These are phyloP conservation scores for Phallusia fumigata DNA, from an alignment of 23 tunicate species.

Conservation along the genomic window DNA sequence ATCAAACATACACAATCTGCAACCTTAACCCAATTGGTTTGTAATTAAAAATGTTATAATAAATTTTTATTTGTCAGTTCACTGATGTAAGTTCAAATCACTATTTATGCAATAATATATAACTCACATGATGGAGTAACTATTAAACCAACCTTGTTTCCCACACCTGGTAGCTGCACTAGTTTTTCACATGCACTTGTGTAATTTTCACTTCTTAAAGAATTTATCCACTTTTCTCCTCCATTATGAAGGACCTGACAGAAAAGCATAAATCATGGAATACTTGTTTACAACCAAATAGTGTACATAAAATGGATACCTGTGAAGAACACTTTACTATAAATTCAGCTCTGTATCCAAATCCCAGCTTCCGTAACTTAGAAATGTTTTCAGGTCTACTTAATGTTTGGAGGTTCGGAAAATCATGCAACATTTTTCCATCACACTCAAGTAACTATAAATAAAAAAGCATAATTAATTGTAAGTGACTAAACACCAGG, in stretches of 20 bases:
- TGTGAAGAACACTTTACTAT: conserved; percentile 50
- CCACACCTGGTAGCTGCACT: conserved; percentile 59
- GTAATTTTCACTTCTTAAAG: conserved; percentile 32
- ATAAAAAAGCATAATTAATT: neutral
- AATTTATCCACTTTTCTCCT: conserved; percentile 61
- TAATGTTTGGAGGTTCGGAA: conserved; percentile 45
- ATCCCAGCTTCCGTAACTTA: conserved; percentile 58
- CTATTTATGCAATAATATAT: no score
- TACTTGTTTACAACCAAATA: no score
- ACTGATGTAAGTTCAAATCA: no score
- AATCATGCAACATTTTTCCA: conserved; percentile 38
- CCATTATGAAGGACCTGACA: conserved; percentile 47
- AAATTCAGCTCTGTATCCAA: conserved; percentile 86
- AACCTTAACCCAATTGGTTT: conserved; percentile 27
- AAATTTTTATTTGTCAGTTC: no score
- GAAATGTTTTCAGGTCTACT: conserved; percentile 26
- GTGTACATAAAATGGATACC: conserved; percentile 9
- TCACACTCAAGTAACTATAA: conserved; percentile 39
- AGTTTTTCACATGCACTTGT: conserved; percentile 32
- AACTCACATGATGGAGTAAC: no score
- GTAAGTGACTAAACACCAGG: neutral
- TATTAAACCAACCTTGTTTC: conserved; percentile 43
- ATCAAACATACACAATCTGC: conserved; percentile 92
- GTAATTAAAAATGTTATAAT: no score
- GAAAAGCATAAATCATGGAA: neutral